Evolutionary conservation across 2,113 vertebrate genomes (phyloP), one percentile per base, ranked within the genome.

Genomic region (Sphaerodactylus townsendi): DNA sequence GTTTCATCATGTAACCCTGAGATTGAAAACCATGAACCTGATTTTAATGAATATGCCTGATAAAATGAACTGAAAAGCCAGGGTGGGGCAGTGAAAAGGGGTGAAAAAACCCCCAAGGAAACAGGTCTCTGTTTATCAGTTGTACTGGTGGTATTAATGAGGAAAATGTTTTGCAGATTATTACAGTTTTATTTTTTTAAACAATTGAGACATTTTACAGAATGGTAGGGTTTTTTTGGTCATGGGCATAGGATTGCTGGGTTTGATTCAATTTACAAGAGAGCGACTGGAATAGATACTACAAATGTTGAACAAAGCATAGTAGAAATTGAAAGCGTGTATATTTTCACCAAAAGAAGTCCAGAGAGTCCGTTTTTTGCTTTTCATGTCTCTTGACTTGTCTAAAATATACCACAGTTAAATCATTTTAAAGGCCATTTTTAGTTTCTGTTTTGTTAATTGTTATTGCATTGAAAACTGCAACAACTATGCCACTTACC

Each of bases 1-100:
- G 79, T 86, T 91, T 90, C 72, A 85, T 72, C 87, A 56, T 75
- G 84, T 93, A 93, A 95, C 88, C 83, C 87, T 92, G 89, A 88
- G 2, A 80, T 25, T 28, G 69, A 85, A 89, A 90, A 86, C 23
- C 72, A 83, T 44, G 84, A 92, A 90, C 69, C 35, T 84, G 89
- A 89, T 84, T 92, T 92, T 92, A 89, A 82, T 84, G 77, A 88
- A 81, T 82, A 73, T 69, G 4, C 75, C 69, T 84, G 75, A 81
- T 87, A 85, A 88, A 88, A 87, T 33, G 17, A 86, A 81, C 0
- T 4, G 71, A 48, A 87, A 86, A 88, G 53, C 7, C 79, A 87
- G 59, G 87, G 4, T 39, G 25, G 76, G 21, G 76, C 3, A 8
- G n/a, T 23, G 53, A 30, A 37, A n/a, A 28, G 30, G 30, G 6